Evolutionary conservation across 2,797 vertebrate species (phyloP), one percentile per base, ranked within the genome.

Genomic region (Taenioides sp.): DNA sequence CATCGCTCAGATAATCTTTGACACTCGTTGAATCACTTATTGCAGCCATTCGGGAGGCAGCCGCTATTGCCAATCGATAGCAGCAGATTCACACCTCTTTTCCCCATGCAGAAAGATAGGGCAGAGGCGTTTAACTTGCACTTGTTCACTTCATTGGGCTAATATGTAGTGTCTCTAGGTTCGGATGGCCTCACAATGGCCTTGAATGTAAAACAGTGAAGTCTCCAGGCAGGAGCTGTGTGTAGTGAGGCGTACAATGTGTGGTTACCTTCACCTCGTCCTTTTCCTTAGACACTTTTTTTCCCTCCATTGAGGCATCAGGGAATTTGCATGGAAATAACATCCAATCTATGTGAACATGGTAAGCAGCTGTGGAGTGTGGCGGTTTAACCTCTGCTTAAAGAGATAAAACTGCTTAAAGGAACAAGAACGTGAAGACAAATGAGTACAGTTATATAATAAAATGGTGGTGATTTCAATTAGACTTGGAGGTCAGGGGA

Each of bases 131-230:
- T 87, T 77, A 87, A 75, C 82, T 28, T 80, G 1, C 40, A 80
- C 80, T 75, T 84, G 73, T 71, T 72, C 79, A 82, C 81, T 86
- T 80, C 78, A 86, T 78, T 86, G 80, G 80, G 75, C 74, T 85
- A 78, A 86, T 82, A 79, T 77, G 78, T 82, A 81, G 80, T 77
- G 73, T 75, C 72, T 81, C 85, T 76, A 80, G 80, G 73, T 63
- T 75, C 73, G 77, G 83, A 81, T 22, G 70, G 75, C 61, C 69
- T 16, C 77, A 70, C 77, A 1, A 78, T 80, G 75, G 82, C 77
- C 74, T 69, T 80, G 77, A 87, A 89, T 85, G 74, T 82, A 88
- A 87, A 88, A 74, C 70, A 81, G 78, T 69, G 72, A 22, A 52
- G 59, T 81, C 76, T 79, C 74, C 12, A 22, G 72, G 77, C 82